Percentiles rank a stretch among this genome's conserved stretches.
These are phyloP conservation scores for Microctenopoma stevenorrisi DNA, from an alignment of 2,797 vertebrate species.

Conservation along the genomic window DNA sequence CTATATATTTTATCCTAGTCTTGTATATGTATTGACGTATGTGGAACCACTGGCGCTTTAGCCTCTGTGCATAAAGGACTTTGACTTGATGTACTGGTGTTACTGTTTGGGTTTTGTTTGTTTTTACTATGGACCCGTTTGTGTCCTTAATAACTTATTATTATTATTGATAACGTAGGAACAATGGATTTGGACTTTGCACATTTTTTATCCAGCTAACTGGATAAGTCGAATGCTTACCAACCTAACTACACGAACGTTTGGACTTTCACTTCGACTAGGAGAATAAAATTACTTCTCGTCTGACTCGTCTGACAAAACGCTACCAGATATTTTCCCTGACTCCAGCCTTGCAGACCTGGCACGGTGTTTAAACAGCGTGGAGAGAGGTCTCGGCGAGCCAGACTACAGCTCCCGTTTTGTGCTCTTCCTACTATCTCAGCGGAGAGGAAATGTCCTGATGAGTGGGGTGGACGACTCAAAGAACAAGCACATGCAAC, in stretches of 20 bases:
- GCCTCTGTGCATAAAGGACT: no score
- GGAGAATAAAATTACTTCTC: constrained; percentile 5
- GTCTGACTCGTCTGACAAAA: constrained; percentile 22
- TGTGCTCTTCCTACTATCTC: constrained; percentile 64
- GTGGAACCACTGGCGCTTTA: no score
- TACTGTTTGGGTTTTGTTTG: no score
- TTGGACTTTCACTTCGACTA: background rate
- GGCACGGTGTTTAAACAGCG: constrained; percentile 52
- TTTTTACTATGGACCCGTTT: no score
- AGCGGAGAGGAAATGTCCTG: constrained; percentile 41
- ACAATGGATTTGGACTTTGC: background rate
- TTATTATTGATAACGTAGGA: background rate
- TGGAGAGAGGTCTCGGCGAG: constrained; percentile 47
- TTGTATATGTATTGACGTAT: no score
- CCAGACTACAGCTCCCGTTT: constrained; percentile 59
- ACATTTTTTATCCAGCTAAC: background rate
- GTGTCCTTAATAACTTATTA: no score
- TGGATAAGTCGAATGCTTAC: background rate
- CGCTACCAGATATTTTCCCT: constrained; percentile 32
- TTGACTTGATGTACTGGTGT: no score
- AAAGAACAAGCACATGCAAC: constrained; percentile 46
- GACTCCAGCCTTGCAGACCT: constrained; percentile 56
- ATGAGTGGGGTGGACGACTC: constrained; percentile 54
- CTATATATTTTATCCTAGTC: no score
- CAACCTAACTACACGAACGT: background rate